Conservation (phyloP, 2,113 vertebrate genomes). For the Corvus cornix region DNA sequence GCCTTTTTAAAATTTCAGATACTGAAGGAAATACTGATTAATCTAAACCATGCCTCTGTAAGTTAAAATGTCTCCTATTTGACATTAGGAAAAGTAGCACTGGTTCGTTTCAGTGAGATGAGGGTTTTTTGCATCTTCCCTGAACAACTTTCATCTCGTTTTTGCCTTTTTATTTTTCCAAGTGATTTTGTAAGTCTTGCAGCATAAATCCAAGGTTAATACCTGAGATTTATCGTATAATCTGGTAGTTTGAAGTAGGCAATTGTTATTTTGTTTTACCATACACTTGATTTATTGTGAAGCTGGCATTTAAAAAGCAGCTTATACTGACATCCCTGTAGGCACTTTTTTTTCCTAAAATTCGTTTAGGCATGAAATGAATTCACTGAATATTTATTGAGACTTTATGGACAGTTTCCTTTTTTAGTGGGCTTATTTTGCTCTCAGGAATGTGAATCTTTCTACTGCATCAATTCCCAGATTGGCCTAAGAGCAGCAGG, state of each 20-base stretch:
- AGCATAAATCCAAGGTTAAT: constrained; percentile 50
- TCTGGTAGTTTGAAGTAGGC: constrained; percentile 37
- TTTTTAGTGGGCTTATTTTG: constrained; percentile 57
- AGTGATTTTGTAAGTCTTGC: constrained; percentile 13
- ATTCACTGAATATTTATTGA: constrained; percentile 69
- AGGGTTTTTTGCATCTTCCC: neutral
- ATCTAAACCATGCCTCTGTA: neutral
- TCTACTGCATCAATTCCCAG: constrained; percentile 14
- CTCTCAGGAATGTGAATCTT: constrained; percentile 35
- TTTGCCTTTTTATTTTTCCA: neutral
- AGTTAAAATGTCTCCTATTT: neutral
- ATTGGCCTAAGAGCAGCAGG: constrained; percentile 4
- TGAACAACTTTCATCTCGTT: neutral
- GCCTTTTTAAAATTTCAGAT: neutral
- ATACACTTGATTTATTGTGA: constrained; percentile 38
- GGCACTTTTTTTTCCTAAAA: constrained; percentile 35
- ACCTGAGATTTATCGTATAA: constrained; percentile 42
- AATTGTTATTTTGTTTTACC: constrained; percentile 49
- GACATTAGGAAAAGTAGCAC: neutral
- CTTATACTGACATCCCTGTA: constrained; percentile 46
- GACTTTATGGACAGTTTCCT: constrained; percentile 61
- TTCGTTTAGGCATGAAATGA: constrained; percentile 59
- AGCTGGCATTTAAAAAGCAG: constrained; percentile 55
- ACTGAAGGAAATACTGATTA: neutral
- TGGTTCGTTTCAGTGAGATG: neutral